Percentiles rank a stretch among this genome's conserved stretches.
Evolutionary conservation across 1,140 invertebrate genomes (phyloP).

Genomic region (Ceratina australensis): DNA sequence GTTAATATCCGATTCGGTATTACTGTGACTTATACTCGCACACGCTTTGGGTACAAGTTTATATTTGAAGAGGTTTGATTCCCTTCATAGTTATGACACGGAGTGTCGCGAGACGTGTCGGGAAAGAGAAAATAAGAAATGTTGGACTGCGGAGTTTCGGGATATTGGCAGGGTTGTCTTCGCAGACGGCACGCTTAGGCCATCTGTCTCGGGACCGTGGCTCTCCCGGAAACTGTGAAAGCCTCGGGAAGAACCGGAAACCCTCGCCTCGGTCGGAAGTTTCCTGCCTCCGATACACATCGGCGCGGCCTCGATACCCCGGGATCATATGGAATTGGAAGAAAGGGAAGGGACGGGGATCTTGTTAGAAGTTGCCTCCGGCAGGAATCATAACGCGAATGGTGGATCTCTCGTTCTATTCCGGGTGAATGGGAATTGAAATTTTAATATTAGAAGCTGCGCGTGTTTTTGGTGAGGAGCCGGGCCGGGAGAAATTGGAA

Average conservation of each 20-base stretch:
- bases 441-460: constrained; percentile 17
- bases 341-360: not conserved
- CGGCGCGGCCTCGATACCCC: constrained; percentile 25
- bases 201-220: constrained; percentile 62
- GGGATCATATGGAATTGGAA: constrained; percentile 15
- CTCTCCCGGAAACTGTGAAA: constrained; percentile 53
- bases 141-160: not conserved
- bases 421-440: constrained; percentile 23
- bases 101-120: not conserved
- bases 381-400: constrained; percentile 21
- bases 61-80: too few relatives aligned
- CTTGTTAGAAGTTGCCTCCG: constrained; percentile 23
- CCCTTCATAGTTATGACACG: not conserved
- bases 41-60: too few relatives aligned
- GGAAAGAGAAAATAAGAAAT: not conserved
- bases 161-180: constrained; percentile 63
- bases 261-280: not conserved
- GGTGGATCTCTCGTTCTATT: constrained; percentile 4
- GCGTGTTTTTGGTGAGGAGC: not conserved
- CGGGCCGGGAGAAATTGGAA: not conserved
- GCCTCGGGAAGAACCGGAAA: constrained; percentile 39
- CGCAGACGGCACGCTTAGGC: constrained; percentile 65
- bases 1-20: too few relatives aligned
- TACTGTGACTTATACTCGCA: too few relatives aligned
- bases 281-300: constrained; percentile 17